These are phyloP conservation scores for Crepidodera aurea DNA, from an alignment of 2,888 invertebrate genomes.

Conservation along the genomic window DNA sequence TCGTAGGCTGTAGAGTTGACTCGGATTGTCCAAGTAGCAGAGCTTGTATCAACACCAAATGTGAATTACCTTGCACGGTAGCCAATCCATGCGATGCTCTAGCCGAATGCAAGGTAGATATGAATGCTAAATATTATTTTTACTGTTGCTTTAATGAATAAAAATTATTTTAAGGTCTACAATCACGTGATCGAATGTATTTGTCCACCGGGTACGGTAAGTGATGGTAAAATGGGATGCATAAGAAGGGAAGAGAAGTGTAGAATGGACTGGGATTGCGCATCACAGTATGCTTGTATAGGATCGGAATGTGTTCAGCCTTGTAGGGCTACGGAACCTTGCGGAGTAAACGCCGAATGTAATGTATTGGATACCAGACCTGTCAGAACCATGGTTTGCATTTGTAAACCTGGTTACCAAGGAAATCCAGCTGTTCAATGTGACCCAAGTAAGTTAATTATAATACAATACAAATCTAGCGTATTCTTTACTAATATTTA, in stretches of 20 bases:
- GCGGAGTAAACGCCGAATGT: constrained; percentile 82
- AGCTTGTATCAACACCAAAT: constrained; percentile 83
- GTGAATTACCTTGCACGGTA: constrained; percentile 77
- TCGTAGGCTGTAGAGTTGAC: constrained; percentile 82
- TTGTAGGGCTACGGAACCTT: constrained; percentile 79
- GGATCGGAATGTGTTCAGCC: constrained; percentile 84
- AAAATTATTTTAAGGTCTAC: too few relatives aligned
- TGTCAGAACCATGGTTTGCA: constrained; percentile 88
- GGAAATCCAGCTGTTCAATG: constrained; percentile 89
- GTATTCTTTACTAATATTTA: background rate
- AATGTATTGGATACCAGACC: constrained; percentile 82
- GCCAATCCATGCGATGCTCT: constrained; percentile 71
- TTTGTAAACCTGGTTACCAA: constrained; percentile 84
- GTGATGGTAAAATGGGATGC: constrained; percentile 72
- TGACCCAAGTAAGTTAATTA: constrained; percentile 72
- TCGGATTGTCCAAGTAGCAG: constrained; percentile 82
- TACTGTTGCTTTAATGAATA: background rate
- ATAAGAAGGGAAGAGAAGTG: constrained; percentile 71
- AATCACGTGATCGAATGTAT: constrained; percentile 81
- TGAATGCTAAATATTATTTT: constrained; percentile 51
- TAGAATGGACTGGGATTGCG: constrained; percentile 81
- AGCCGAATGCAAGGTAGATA: constrained; percentile 78
- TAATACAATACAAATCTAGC: background rate
- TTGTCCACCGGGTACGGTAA: constrained; percentile 79
- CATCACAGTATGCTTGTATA: constrained; percentile 83